Evolutionary conservation across 1,140 invertebrate genomes (phyloP).

Genomic region (Anoplolepis gracilipes): DNA sequence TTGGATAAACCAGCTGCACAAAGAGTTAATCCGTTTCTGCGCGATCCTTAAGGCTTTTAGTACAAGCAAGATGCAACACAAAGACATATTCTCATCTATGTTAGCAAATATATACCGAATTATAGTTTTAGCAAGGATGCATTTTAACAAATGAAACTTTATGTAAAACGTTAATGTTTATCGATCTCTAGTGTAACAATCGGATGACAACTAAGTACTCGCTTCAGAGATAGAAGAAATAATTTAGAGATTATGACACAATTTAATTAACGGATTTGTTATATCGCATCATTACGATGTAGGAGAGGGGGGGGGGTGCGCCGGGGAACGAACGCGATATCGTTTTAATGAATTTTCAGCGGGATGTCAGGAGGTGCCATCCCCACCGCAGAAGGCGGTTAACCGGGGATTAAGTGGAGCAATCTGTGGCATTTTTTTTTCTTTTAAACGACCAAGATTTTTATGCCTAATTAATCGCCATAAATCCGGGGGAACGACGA

Average conservation of each 20-base stretch:
- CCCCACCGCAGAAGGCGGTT: slow-evolving; percentile 74
- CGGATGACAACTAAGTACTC: background rate
- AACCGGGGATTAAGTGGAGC: slow-evolving; percentile 81
- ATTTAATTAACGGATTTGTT: slow-evolving; percentile 74
- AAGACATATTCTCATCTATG: background rate
- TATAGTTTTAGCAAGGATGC: background rate
- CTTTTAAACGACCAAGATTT: slow-evolving; percentile 76
- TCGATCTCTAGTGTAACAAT: background rate
- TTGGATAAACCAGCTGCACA: slow-evolving; percentile 49
- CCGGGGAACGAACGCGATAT: slow-evolving; percentile 79
- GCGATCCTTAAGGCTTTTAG: background rate
- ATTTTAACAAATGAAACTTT: background rate
- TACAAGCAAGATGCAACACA: background rate
- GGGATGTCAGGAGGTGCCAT: slow-evolving; percentile 82
- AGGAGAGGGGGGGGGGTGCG: slow-evolving; percentile 71
- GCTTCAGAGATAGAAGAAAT: background rate
- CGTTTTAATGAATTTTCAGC: slow-evolving; percentile 83
- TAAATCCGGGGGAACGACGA: slow-evolving; percentile 79
- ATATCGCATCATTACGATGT: slow-evolving; percentile 82
- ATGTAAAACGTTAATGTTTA: background rate
- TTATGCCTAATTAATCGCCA: slow-evolving; percentile 84
- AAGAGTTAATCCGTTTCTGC: slow-evolving; percentile 34
- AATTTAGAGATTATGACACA: slow-evolving; percentile 22
- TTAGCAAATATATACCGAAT: background rate
- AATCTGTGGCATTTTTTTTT: slow-evolving; percentile 83